Percentiles rank a stretch among this genome's conserved stretches.
Evolutionary conservation across 2,888 invertebrate species (phyloP).

Genomic region (Athalia circularis): DNA sequence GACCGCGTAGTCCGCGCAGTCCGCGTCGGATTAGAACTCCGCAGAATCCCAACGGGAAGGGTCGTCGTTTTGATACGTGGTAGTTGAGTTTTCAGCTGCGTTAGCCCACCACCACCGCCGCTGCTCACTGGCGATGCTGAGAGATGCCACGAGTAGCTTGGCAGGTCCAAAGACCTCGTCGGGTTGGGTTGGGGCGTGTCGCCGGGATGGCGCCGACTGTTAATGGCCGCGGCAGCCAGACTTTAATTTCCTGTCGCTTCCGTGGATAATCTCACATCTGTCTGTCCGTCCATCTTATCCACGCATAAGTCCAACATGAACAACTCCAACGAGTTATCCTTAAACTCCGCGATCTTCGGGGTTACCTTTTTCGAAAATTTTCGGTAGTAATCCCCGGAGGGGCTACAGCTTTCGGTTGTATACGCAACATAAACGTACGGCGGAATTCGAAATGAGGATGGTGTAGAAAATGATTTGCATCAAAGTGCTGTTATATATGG

Average conservation of each 20-base stretch:
- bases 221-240: slow-evolving; percentile 75
- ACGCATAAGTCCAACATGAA: neutral
- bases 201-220: slow-evolving; percentile 74
- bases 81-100: slow-evolving; percentile 6
- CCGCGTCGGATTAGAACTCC: neutral
- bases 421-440: neutral
- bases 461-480: slow-evolving; percentile 57
- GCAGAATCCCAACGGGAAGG: slow-evolving; percentile 28
- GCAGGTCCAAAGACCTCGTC: slow-evolving; percentile 56
- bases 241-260: slow-evolving; percentile 75
- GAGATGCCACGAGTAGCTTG: slow-evolving; percentile 2
- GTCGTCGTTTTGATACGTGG: slow-evolving; percentile 15
- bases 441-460: slow-evolving; percentile 51
- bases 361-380: neutral
- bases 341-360: too few relatives aligned
- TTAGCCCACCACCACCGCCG: too few relatives aligned
- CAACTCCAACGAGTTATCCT: too few relatives aligned
- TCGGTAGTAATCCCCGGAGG: neutral
- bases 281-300: neutral
- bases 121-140: too few relatives aligned
- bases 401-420: neutral
- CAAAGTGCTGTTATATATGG: slow-evolving; percentile 46
- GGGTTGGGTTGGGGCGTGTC: slow-evolving; percentile 70
- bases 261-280: slow-evolving; percentile 66
- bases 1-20: slow-evolving; percentile 10